Percentiles rank a stretch among this genome's conserved stretches.
phyloP scores from a whole-genome alignment of 2,113 vertebrate species.

The Burhinus oedicnemus region DNA sequence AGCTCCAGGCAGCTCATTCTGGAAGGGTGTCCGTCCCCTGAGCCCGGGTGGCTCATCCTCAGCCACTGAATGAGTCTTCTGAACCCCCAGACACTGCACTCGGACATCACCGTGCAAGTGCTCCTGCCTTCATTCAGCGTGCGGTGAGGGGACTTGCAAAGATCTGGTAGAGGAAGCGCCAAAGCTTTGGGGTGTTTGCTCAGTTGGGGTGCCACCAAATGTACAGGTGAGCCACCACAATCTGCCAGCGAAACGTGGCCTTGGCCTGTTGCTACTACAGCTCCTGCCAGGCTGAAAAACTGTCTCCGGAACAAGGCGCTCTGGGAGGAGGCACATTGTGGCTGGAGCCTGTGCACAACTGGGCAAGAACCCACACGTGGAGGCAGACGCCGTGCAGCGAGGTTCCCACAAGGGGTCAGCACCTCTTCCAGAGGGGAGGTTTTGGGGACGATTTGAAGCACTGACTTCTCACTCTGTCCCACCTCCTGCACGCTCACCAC shows the following conservation, averaged over 20 bases:
- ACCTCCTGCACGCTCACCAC: too few relatives aligned
- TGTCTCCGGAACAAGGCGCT: accelerated
- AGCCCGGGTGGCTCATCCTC: not conserved
- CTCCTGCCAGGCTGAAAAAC: not conserved
- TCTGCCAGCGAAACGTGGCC: accelerated
- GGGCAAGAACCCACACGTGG: accelerated
- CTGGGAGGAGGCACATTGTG: accelerated
- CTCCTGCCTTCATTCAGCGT: not conserved
- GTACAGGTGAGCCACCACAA: not conserved
- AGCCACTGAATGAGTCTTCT: not conserved
- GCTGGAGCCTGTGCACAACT: accelerated
- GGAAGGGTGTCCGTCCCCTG: not conserved
- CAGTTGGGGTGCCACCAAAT: accelerated
- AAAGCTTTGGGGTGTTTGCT: accelerated
- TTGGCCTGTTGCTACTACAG: not conserved
- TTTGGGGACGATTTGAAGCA: not conserved
- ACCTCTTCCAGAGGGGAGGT: not conserved
- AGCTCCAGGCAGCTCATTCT: not conserved
- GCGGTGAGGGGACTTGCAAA: accelerated
- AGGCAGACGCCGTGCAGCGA: not conserved
- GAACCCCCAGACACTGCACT: not conserved
- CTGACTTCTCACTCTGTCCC: not conserved
- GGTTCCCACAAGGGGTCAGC: constrained; percentile 22
- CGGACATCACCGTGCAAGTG: accelerated
- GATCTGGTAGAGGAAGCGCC: not conserved